Base-by-base conservation (phyloP, 2,888 invertebrate species). In the Villa cingulata region DNA sequence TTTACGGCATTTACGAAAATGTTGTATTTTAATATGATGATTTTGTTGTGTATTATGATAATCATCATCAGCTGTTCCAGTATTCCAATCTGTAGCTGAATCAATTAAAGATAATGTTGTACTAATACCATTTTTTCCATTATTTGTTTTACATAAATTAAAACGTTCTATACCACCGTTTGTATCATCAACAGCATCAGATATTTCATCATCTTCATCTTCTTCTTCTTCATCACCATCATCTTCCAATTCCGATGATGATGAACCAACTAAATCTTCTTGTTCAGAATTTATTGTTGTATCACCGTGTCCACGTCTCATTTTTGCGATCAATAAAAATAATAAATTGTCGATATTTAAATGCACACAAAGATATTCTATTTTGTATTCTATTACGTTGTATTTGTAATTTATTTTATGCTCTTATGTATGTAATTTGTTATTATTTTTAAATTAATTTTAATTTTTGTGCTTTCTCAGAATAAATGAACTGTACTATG, bases 191-290 rank as follows among this genome's bases (percentile, higher is more conserved):
- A 53, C 52, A 4, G 51, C 38, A 45, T 55, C 55, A 16, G 51
- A 48, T 27, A 51, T 51, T 9, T 58, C 57, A 3, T 53, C 53
- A 20, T 54, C 52, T 5, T 56, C 57, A 23, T 23, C 23, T 4
- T 56, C 53, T n/a, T n/a, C n/a, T 15, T 55, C 56, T 1, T 54
- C 56, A 23, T 53, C 55, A 18, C 52, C 55, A 50, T 53, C 56
- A 27, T 56, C 58, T n/a, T n/a, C n/a, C 38, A 51, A 46, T 18
- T 53, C 53, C 12, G 57, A 55, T 44, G 54, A 56, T n/a, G 57
- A 42, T 37, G 51, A 53, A 29, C 56, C 56, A 48, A 56, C 56
- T 46, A 58, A 51, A 51, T 58, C 58, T 43, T 58, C 58, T 48
- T 58, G 58, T 16, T 58, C 58, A 34, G 57, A 57, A 45, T 44